Evolutionary conservation across 2,113 vertebrate species (phyloP).

Genomic region (Rhinogobius similis): DNA sequence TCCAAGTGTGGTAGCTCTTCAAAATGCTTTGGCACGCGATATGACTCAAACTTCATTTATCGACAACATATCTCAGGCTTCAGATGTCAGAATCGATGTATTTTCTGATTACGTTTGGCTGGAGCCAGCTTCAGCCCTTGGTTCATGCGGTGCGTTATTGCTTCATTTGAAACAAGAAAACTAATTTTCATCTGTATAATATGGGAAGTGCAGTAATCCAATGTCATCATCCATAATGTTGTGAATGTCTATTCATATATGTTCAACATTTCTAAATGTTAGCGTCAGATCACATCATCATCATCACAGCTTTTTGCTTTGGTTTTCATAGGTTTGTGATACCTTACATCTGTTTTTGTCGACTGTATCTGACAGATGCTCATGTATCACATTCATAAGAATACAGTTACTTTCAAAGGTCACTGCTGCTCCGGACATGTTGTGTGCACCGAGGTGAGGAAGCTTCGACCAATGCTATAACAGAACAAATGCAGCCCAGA

Average conservation of each 20-base stretch:
- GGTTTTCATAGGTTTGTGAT: neutral
- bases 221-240: neutral
- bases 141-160: no score
- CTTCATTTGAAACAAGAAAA: no score
- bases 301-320: neutral
- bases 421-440: slow-evolving; percentile 17
- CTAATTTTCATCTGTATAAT: no score
- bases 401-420: slow-evolving; percentile 12
- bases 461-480: slow-evolving; percentile 7
- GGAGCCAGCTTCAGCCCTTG: no score
- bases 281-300: no score
- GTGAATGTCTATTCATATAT: neutral
- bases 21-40: no score
- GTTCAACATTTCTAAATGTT: no score
- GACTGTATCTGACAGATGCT: neutral
- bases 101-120: no score
- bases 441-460: slow-evolving; percentile 2
- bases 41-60: no score
- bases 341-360: neutral
- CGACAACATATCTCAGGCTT: no score
- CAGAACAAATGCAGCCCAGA: slow-evolving; percentile 5
- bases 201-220: neutral
- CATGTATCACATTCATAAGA: neutral
- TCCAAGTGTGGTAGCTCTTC: no score
- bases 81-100: no score